Evolutionary conservation across 2,797 vertebrate species (phyloP).

Genomic region (Rhinogobio ventralis): DNA sequence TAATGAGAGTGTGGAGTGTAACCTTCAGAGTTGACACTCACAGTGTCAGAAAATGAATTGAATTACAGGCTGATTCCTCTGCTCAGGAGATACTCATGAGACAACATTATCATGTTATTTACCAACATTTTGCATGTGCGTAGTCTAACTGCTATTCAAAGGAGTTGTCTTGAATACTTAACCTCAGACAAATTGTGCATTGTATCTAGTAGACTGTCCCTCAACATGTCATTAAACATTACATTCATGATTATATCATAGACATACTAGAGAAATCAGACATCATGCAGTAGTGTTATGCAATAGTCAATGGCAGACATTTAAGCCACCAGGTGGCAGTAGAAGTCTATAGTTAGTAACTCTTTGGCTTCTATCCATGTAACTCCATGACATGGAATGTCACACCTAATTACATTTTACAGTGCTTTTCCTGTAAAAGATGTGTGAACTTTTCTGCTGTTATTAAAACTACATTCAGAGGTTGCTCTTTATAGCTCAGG

Average conservation of each 20-base stretch:
- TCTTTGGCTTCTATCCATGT: not conserved
- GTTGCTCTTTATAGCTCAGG: not conserved
- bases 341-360: conserved; percentile 62
- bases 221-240: not conserved
- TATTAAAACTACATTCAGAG: conserved; percentile 4
- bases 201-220: not conserved
- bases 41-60: conserved; percentile 13
- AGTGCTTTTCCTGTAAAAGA: conserved; percentile 8
- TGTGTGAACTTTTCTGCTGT: not conserved
- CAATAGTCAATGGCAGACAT: not conserved
- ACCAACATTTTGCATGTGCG: not conserved
- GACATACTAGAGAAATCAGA: not conserved
- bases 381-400: not conserved
- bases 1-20: conserved; percentile 62
- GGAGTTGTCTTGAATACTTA: not conserved
- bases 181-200: no score
- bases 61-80: not conserved
- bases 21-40: conserved; percentile 40
- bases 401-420: conserved; percentile 20
- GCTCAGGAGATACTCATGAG: not conserved
- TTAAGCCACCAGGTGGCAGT: conserved; percentile 75
- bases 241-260: not conserved
- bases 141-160: not conserved
- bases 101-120: not conserved
- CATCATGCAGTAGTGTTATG: conserved; percentile 5